Evolutionary conservation across 2,888 invertebrate species (phyloP), one percentile per base, ranked within the genome.

Genomic region (Plebejus melissa): DNA sequence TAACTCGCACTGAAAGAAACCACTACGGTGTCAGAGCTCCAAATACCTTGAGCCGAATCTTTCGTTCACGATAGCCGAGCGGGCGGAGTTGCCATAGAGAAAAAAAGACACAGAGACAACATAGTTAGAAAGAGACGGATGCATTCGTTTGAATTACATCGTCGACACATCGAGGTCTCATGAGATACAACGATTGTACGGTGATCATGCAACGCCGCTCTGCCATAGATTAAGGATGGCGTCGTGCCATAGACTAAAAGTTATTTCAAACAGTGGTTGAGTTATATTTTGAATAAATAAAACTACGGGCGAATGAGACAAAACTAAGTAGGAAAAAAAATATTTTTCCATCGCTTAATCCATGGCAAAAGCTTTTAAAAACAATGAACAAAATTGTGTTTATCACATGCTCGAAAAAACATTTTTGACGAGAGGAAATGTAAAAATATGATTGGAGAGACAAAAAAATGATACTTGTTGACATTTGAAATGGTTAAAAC

Each of bases 21-120:
- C 86, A 90, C 91, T 90, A 91, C 89, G 77, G 84, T 87, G 84
- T 86, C 83, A 79, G 79, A 78, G 76, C 75, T 79, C 72, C 79
- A 80, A 78, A 77, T 80, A 94, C 94, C 94, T 94, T 94, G 87
- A 90, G 89, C 86, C 89, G 93, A 85, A 87, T 93, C 95, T 95
- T 91, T 90, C 95, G 95, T 81, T 83, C 85, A 94, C 95, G 95
- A 94, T 90, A 93, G 93, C 93, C 93, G 93, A 94, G 93, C 93
- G 91, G 93, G 94, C 92, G 94, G 94, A 93, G 94, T 94, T 95
- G 95, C 95, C 95, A 96, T 94, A 94, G 90, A 94, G 95, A 94
- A 94, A 95, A 95, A 95, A 87, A 95, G 94, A 84, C 95, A 95
- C 94, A 94, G 93, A 94, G 92, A 95, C 94, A 94, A 94, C 94